Percentiles rank a stretch among this genome's conserved stretches.
Conservation (phyloP, 2,888 invertebrate species). For the Sipunculus nudus region DNA sequence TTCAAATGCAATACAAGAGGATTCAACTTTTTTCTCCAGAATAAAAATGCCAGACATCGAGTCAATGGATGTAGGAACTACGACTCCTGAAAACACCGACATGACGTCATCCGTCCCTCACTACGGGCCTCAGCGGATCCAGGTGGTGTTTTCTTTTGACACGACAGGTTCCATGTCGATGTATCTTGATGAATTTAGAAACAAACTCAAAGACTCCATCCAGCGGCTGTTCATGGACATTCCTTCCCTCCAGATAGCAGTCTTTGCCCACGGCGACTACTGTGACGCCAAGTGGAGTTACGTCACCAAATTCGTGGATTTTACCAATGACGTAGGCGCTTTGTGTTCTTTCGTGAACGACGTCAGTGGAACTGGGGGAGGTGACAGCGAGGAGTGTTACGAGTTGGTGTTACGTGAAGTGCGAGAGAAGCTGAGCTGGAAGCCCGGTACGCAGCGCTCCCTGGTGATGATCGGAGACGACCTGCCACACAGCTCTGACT, state of each 20-base stretch:
- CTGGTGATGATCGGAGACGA: conserved; percentile 61
- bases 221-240: conserved; percentile 58
- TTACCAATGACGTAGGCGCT: conserved; percentile 46
- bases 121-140: too few relatives aligned
- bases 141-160: conserved; percentile 56
- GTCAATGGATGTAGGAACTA: too few relatives aligned
- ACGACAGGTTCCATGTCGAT: conserved; percentile 58
- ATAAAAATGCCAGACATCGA: too few relatives aligned
- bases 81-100: too few relatives aligned
- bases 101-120: too few relatives aligned
- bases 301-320: conserved; percentile 53
- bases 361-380: conserved; percentile 53
- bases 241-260: conserved; percentile 53
- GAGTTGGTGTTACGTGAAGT: conserved; percentile 54
- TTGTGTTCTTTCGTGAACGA: conserved; percentile 50
- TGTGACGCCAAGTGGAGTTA: conserved; percentile 53
- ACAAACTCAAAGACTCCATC: conserved; percentile 52
- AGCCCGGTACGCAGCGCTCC: conserved; percentile 51
- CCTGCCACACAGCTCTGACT: conserved; percentile 51
- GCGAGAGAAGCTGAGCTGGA: conserved; percentile 52
- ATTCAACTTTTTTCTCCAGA: too few relatives aligned
- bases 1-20: too few relatives aligned
- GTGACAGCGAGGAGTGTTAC: conserved; percentile 60
- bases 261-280: conserved; percentile 63
- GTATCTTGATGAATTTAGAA: conserved; percentile 49